A percentile compares a stretch with the other conserved stretches of the same genome.
These are phyloP conservation scores for Lithobates pipiens DNA, from an alignment of 2,797 vertebrate genomes.

Conservation along the genomic window DNA sequence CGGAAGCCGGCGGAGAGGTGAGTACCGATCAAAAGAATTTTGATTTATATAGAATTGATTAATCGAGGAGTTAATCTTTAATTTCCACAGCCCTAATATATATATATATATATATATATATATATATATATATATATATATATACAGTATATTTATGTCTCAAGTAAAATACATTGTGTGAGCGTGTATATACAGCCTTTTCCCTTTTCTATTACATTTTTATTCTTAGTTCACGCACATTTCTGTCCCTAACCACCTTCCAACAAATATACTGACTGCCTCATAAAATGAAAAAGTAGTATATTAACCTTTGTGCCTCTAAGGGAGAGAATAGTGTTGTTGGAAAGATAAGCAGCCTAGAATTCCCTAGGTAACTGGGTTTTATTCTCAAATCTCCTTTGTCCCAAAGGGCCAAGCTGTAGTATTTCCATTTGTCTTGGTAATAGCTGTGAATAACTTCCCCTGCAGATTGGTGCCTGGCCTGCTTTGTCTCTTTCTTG, in stretches of 20 bases:
- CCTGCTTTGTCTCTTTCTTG: constrained; percentile 50
- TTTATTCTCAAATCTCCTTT: constrained; percentile 61
- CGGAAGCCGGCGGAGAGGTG: too few species aligned
- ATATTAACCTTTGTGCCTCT: constrained; percentile 49
- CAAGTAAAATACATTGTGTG: not conserved
- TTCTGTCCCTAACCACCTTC: constrained; percentile 43
- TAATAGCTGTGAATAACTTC: constrained; percentile 60
- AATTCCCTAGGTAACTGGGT: constrained; percentile 51
- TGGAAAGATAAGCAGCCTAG: constrained; percentile 56
- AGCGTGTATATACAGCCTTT: not conserved
- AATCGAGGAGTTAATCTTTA: too few species aligned
- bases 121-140: too few species aligned
- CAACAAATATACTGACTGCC: constrained; percentile 50
- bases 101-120: too few species aligned
- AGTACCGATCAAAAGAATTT: too few species aligned
- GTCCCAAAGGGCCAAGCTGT: constrained; percentile 53
- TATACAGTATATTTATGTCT: not conserved
- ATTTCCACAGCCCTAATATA: too few species aligned
- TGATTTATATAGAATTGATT: too few species aligned
- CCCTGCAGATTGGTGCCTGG: constrained; percentile 53
- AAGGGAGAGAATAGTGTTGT: constrained; percentile 15
- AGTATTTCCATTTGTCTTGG: constrained; percentile 61
- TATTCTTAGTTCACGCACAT: constrained; percentile 30
- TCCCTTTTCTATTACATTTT: constrained; percentile 25
- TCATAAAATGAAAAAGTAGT: constrained; percentile 30